Percentiles rank a stretch among this genome's conserved stretches.
Evolutionary conservation across 2,888 invertebrate species (phyloP).

Genomic region (Phaonia tiefii): DNA sequence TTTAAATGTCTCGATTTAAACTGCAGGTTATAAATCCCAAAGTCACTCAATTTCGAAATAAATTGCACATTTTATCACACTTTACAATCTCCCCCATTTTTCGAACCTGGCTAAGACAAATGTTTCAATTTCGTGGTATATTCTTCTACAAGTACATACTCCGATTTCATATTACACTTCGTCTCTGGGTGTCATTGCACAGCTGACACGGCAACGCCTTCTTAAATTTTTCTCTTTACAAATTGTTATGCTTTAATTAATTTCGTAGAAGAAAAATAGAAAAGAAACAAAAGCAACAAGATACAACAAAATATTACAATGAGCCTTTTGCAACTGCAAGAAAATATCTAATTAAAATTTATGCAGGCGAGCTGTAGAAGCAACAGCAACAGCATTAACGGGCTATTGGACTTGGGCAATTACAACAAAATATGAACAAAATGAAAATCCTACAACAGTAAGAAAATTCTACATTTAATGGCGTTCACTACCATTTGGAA

Average conservation of each 20-base stretch:
- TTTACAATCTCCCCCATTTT: background rate
- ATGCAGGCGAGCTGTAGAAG: slow-evolving; percentile 1
- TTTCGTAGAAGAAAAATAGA: slow-evolving; percentile 8
- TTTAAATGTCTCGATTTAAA: too few species aligned
- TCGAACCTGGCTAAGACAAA: background rate
- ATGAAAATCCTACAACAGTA: background rate
- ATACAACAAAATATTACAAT: too few species aligned
- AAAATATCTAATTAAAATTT: slow-evolving; percentile 26
- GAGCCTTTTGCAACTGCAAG: background rate
- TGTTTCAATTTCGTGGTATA: background rate
- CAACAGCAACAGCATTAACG: slow-evolving; percentile 6
- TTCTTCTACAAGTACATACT: background rate
- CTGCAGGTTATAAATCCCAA: too few species aligned
- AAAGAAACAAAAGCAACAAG: background rate
- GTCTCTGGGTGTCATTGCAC: background rate
- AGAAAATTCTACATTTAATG: slow-evolving; percentile 14
- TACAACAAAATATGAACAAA: background rate
- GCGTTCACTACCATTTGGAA: background rate
- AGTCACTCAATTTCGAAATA: too few species aligned
- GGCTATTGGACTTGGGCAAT: too few species aligned
- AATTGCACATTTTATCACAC: too few species aligned
- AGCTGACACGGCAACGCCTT: background rate
- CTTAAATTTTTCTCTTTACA: background rate
- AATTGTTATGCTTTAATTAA: slow-evolving; percentile 25
- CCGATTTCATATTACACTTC: background rate